A percentile compares a stretch with the other conserved stretches of the same genome.
Evolutionary conservation across 2,797 vertebrate genomes (phyloP).

Genomic region (Channa striata): DNA sequence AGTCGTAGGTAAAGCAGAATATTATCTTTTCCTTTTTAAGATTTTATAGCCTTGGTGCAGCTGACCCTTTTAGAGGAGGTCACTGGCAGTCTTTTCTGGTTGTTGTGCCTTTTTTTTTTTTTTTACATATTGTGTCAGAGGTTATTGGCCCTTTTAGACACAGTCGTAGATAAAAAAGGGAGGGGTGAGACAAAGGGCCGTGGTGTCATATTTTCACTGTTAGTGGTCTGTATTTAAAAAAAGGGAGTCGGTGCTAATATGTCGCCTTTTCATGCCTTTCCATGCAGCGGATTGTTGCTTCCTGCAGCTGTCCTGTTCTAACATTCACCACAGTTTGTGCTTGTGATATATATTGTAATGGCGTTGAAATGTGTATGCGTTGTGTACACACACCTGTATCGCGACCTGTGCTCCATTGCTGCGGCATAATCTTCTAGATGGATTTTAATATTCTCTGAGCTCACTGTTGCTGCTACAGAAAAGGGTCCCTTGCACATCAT

Average conservation of each 20-base stretch:
- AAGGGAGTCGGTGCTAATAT: conserved; percentile 21
- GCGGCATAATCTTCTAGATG: conserved; percentile 51
- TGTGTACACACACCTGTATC: conserved; percentile 37
- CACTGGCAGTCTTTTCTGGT: conserved; percentile 68
- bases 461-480: conserved; percentile 32
- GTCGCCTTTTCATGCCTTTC: conserved; percentile 27
- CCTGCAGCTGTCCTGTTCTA: conserved; percentile 6
- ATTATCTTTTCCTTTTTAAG: conserved; percentile 76
- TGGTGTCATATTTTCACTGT: conserved; percentile 39
- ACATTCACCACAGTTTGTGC: conserved; percentile 1
- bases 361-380: neutral
- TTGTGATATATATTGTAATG: conserved; percentile 1
- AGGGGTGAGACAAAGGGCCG: conserved; percentile 43
- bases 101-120: conserved; percentile 62
- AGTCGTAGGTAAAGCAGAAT: conserved; percentile 54
- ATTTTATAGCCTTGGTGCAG: conserved; percentile 68
- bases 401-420: conserved; percentile 16
- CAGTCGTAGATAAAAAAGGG: conserved; percentile 45
- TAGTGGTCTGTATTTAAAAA: conserved; percentile 28
- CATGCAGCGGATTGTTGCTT: conserved; percentile 18
- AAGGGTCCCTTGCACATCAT: conserved; percentile 58
- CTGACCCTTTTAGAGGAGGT: conserved; percentile 78
- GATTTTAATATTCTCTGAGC: conserved; percentile 50
- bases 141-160: conserved; percentile 74
- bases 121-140: conserved; percentile 63